A percentile compares a stretch with the other conserved stretches of the same genome.
phyloP scores from a whole-genome alignment of 1,140 invertebrate species.

The Nasonia longicornis region DNA sequence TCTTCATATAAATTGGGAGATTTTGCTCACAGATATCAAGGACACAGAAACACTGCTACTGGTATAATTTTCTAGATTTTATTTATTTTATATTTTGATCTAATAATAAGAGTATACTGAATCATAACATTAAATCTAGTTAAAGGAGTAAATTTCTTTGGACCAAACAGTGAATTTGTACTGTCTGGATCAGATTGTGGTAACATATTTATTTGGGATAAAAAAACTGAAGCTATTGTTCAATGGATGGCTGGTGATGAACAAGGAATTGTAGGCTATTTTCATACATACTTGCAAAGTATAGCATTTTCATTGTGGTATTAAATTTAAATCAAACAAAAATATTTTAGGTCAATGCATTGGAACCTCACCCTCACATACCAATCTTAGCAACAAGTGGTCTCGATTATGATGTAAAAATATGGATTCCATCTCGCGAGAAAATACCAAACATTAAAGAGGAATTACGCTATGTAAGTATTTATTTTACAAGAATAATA shows the following conservation, averaged over 20 bases:
- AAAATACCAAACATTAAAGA: constrained; percentile 69
- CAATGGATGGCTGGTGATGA: constrained; percentile 89
- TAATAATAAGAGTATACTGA: not conserved
- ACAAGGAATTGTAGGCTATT: constrained; percentile 82
- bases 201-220: constrained; percentile 96
- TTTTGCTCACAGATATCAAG: constrained; percentile 82
- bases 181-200: constrained; percentile 95
- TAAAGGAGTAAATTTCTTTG: constrained; percentile 95
- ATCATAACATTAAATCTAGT: constrained; percentile 69
- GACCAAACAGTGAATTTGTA: constrained; percentile 89
- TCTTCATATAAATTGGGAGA: constrained; percentile 69
- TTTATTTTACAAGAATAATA: not conserved
- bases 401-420: constrained; percentile 91
- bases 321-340: constrained; percentile 17
- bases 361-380: constrained; percentile 89
- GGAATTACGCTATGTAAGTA: constrained; percentile 69
- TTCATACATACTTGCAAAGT: not conserved
- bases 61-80: constrained; percentile 56
- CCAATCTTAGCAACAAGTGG: constrained; percentile 93
- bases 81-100: constrained; percentile 1
- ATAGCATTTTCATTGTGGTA: not conserved
- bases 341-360: constrained; percentile 82
- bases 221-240: constrained; percentile 87
- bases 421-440: constrained; percentile 87
- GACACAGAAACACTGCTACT: constrained; percentile 82